Percentiles rank a stretch among this genome's conserved stretches.
These are phyloP conservation scores for Aleiodes sp. DNA, from an alignment of 1,140 invertebrate genomes.

Conservation along the genomic window DNA sequence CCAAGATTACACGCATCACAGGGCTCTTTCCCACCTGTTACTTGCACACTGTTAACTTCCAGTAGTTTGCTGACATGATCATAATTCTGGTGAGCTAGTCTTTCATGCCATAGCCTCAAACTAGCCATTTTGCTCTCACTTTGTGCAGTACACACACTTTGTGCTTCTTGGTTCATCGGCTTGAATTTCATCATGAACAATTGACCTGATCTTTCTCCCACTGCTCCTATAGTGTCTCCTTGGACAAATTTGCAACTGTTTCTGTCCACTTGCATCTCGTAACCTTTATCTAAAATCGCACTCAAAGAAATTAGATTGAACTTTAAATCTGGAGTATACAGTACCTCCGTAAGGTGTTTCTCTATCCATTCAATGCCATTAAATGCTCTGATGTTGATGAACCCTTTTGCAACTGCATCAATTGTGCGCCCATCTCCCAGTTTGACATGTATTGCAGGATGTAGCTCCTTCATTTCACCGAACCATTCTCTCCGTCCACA, in stretches of 20 bases:
- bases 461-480: conserved; percentile 8
- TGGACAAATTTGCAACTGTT: conserved; percentile 24
- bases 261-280: not conserved
- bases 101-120: not conserved
- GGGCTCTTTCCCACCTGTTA: too few relatives aligned
- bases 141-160: too few relatives aligned
- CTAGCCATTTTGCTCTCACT: too few relatives aligned
- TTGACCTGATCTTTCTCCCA: too few relatives aligned
- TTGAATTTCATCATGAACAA: too few relatives aligned
- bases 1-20: too few relatives aligned
- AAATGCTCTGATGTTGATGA: conserved; percentile 46
- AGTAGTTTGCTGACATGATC: not conserved
- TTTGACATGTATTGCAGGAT: conserved; percentile 17
- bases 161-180: too few relatives aligned
- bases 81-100: not conserved
- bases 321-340: conserved; percentile 58
- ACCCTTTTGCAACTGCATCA: conserved; percentile 40
- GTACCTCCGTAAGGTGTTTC: conserved; percentile 51
- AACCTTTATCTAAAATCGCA: conserved; percentile 47
- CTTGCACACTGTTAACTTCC: too few relatives aligned
- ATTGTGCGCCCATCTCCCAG: conserved; percentile 39
- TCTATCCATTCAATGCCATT: conserved; percentile 37
- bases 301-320: conserved; percentile 60
- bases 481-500: conserved; percentile 26
- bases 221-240: too few relatives aligned